Evolutionary conservation across 2,888 invertebrate species (phyloP).

Genomic region (Alsophila aescularia): DNA sequence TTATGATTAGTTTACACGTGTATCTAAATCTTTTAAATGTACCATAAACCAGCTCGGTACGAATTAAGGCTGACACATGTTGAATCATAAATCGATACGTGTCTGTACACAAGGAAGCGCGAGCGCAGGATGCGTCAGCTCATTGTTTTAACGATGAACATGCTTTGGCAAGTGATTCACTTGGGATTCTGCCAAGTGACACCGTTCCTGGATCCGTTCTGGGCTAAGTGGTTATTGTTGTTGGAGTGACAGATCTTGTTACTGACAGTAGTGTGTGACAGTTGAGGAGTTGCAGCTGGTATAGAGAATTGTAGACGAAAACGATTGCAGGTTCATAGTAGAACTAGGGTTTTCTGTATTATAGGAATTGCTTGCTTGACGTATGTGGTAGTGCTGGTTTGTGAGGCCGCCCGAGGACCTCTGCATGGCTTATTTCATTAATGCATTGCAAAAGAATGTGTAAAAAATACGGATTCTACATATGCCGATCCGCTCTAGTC

Average conservation of each 20-base stretch:
- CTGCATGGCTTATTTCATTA: too few species aligned
- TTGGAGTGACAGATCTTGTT: slow-evolving; percentile 11
- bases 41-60: neutral
- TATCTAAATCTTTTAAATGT: slow-evolving; percentile 1
- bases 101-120: slow-evolving; percentile 27
- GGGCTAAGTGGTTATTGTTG: slow-evolving; percentile 21
- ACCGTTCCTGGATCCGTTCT: slow-evolving; percentile 14
- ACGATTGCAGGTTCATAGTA: too few species aligned
- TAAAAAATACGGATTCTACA: too few species aligned
- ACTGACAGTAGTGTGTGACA: slow-evolving; percentile 6
- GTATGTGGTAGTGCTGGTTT: too few species aligned
- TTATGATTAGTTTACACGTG: neutral
- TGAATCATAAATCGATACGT: slow-evolving; percentile 28
- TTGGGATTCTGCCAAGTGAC: slow-evolving; percentile 34
- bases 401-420: too few species aligned
- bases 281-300: neutral
- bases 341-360: too few species aligned
- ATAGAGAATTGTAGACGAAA: too few species aligned
- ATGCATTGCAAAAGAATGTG: too few species aligned
- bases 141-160: slow-evolving; percentile 26
- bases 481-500: too few species aligned
- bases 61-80: slow-evolving; percentile 13
- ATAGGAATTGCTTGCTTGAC: too few species aligned
- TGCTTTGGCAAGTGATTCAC: slow-evolving; percentile 26
- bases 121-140: slow-evolving; percentile 30